phyloP scores from a whole-genome alignment of 2,113 vertebrate species.

The Caloenas nicobarica region DNA sequence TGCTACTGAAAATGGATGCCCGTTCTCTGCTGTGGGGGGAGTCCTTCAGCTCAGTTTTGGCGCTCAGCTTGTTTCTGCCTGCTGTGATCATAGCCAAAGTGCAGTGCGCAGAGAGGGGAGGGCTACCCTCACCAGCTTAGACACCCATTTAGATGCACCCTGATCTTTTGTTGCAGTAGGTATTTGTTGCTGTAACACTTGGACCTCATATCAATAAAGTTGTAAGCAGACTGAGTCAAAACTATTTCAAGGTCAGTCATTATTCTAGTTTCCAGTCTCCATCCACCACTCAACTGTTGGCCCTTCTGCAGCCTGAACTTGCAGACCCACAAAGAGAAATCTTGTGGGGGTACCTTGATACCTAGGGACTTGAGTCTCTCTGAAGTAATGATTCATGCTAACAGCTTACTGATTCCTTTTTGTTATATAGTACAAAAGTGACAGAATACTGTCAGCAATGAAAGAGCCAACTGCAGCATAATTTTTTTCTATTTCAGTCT shows the following conservation, averaged over 20 bases:
- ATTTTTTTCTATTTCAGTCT: background rate
- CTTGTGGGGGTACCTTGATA: no score
- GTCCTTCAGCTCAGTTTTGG: background rate
- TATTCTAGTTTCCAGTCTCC: background rate
- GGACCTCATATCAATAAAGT: background rate
- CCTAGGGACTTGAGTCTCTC: background rate
- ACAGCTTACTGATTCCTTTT: background rate
- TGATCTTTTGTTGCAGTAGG: accelerated
- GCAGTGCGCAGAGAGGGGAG: accelerated
- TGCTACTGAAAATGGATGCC: accelerated
- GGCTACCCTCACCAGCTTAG: background rate
- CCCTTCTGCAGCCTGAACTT: background rate
- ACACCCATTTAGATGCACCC: no score
- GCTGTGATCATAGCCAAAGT: background rate
- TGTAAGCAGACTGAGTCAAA: background rate
- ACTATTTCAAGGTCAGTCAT: background rate
- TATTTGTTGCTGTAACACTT: background rate
- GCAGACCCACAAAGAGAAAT: background rate
- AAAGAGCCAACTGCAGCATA: background rate
- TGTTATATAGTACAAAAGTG: background rate
- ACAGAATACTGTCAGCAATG: background rate
- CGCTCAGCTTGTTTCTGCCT: background rate
- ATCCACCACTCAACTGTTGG: background rate
- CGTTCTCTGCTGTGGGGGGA: accelerated
- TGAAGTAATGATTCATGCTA: background rate